Percentiles rank a stretch among this genome's conserved stretches.
These are phyloP conservation scores for Cynoglossus semilaevis DNA, from an alignment of 2,113 vertebrate species.

Conservation along the genomic window DNA sequence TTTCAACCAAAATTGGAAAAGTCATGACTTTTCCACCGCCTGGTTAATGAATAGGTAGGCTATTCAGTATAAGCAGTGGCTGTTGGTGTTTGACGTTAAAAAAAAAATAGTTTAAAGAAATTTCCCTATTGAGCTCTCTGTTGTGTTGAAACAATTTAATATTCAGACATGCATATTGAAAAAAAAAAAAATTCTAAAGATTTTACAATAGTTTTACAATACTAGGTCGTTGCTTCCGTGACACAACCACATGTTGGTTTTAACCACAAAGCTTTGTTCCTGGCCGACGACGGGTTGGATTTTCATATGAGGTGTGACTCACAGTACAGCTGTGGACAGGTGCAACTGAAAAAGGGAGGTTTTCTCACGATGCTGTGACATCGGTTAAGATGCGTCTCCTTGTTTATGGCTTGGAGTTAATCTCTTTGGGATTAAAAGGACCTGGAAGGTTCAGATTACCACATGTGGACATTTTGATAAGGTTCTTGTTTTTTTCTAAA, in stretches of 20 bases:
- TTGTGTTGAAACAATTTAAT: constrained; percentile 12
- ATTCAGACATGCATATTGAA: neutral
- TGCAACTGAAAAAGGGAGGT: constrained; percentile 1
- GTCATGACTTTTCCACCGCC: no score
- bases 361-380: neutral
- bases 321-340: neutral
- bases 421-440: neutral
- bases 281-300: neutral
- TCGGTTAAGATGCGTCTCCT: neutral
- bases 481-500: no score
- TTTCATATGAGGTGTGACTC: neutral
- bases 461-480: neutral
- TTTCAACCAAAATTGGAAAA: no score
- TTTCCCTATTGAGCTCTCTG: neutral
- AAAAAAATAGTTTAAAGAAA: no score
- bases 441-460: neutral
- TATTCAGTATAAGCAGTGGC: no score
- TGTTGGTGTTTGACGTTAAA: no score
- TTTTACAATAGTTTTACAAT: constrained; percentile 13
- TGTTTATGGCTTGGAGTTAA: neutral
- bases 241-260: neutral
- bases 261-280: neutral
- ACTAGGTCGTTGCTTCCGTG: neutral
- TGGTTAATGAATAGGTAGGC: no score
- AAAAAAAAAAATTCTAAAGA: no score